Conservation (phyloP, 1,140 invertebrate genomes). For the Drosophila lacertosa region DNA sequence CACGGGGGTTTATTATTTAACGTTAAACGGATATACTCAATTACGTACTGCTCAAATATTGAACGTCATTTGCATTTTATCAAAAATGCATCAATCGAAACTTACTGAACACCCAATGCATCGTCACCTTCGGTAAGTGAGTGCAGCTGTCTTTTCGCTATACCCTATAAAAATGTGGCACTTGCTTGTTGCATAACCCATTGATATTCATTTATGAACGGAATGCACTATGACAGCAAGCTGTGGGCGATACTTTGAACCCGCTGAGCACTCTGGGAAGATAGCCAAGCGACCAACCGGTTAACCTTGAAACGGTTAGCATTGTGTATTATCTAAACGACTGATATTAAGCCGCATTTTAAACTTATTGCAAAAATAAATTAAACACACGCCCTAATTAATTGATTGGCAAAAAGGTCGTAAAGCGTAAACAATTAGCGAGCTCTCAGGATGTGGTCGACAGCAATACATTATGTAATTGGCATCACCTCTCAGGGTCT, state of each 20-base stretch:
- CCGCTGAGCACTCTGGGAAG: slow-evolving; percentile 4
- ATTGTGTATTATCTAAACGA: not conserved
- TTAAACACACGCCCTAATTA: slow-evolving; percentile 38
- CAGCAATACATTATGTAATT: slow-evolving; percentile 24
- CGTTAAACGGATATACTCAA: slow-evolving; percentile 6
- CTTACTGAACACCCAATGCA: slow-evolving; percentile 6
- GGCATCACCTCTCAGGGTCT: slow-evolving; percentile 25
- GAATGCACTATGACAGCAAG: slow-evolving; percentile 14
- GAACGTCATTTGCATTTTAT: slow-evolving; percentile 29
- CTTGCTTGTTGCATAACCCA: slow-evolving; percentile 8
- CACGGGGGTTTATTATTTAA: slow-evolving; percentile 30
- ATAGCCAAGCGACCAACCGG: slow-evolving; percentile 19
- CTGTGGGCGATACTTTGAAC: slow-evolving; percentile 34
- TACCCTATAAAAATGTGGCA: slow-evolving; percentile 20
- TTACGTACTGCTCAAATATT: slow-evolving; percentile 35
- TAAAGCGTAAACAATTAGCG: slow-evolving; percentile 31
- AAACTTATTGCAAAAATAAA: slow-evolving; percentile 24
- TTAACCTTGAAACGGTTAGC: slow-evolving; percentile 16
- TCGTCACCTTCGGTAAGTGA: slow-evolving; percentile 3
- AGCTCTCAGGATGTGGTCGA: slow-evolving; percentile 32
- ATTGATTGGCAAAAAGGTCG: slow-evolving; percentile 35
- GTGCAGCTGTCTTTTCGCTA: slow-evolving; percentile 35
- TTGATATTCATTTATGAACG: slow-evolving; percentile 29
- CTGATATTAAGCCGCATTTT: slow-evolving; percentile 8
- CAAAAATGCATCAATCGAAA: slow-evolving; percentile 35